Evolutionary conservation across 2,888 invertebrate genomes (phyloP).

Genomic region (Danaus chrysippus): DNA sequence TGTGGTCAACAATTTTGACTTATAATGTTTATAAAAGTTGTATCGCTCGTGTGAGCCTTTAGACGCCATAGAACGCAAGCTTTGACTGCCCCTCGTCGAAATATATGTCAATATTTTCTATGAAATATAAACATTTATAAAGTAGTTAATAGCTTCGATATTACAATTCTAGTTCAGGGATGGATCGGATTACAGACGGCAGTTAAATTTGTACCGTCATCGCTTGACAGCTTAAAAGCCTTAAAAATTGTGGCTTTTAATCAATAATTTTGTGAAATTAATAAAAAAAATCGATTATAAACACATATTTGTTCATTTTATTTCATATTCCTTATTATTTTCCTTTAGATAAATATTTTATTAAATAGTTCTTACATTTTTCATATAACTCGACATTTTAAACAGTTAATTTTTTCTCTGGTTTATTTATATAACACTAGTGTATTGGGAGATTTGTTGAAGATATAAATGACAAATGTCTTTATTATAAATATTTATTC

Average conservation of each 20-base stretch:
- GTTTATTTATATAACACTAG: too few species aligned
- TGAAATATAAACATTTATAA: constrained; percentile 66
- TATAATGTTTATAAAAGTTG: constrained; percentile 21
- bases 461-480: constrained; percentile 32
- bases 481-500: constrained; percentile 77
- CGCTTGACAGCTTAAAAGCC: constrained; percentile 78
- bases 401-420: too few species aligned
- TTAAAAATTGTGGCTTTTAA: constrained; percentile 78
- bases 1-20: constrained; percentile 26
- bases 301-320: constrained; percentile 35
- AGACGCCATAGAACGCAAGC: constrained; percentile 62
- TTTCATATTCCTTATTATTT: constrained; percentile 16
- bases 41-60: constrained; percentile 31
- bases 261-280: constrained; percentile 78
- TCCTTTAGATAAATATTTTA: constrained; percentile 18
- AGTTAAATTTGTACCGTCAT: constrained; percentile 53
- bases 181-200: constrained; percentile 45
- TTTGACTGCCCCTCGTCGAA: constrained; percentile 66
- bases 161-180: constrained; percentile 62
- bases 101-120: constrained; percentile 72
- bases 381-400: too few species aligned
- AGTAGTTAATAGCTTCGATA: constrained; percentile 71
- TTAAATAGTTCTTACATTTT: too few species aligned
- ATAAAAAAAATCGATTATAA: constrained; percentile 71
- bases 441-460: too few species aligned